Conservation (phyloP, 2,113 vertebrate species). For the Prolemur simus region DNA sequence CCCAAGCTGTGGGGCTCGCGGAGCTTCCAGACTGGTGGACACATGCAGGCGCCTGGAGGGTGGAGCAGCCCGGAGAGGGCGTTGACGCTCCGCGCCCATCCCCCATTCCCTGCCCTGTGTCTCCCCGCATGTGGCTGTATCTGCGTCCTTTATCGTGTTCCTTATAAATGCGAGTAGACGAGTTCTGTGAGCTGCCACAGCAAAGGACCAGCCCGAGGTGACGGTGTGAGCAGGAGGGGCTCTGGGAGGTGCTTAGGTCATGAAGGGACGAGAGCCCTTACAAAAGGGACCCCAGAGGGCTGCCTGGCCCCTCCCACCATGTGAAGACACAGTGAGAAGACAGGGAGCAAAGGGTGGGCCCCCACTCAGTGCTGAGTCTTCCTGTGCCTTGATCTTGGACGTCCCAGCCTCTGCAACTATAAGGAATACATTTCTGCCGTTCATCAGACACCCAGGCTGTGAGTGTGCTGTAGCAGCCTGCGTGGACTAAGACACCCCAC, state of each 20-base stretch:
- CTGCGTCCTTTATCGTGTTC: too few species aligned
- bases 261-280: not conserved
- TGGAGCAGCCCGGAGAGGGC: not conserved
- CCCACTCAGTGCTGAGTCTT: too few species aligned
- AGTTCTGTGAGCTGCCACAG: not conserved
- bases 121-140: not conserved
- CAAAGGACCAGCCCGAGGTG: not conserved
- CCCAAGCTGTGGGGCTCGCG: not conserved
- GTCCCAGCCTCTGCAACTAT: too few species aligned
- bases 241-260: not conserved
- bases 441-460: not conserved
- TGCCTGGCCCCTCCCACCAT: not conserved
- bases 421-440: not conserved
- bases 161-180: not conserved
- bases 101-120: not conserved
- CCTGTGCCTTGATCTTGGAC: too few species aligned
- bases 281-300: not conserved
- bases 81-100: not conserved
- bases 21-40: not conserved
- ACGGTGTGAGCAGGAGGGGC: not conserved
- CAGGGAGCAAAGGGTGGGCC: too few species aligned
- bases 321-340: too few species aligned
- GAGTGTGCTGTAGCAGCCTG: not conserved
- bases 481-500: too few species aligned
- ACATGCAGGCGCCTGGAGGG: not conserved